Conservation (phyloP, 2,113 vertebrate genomes). For the Eublepharis macularius region DNA sequence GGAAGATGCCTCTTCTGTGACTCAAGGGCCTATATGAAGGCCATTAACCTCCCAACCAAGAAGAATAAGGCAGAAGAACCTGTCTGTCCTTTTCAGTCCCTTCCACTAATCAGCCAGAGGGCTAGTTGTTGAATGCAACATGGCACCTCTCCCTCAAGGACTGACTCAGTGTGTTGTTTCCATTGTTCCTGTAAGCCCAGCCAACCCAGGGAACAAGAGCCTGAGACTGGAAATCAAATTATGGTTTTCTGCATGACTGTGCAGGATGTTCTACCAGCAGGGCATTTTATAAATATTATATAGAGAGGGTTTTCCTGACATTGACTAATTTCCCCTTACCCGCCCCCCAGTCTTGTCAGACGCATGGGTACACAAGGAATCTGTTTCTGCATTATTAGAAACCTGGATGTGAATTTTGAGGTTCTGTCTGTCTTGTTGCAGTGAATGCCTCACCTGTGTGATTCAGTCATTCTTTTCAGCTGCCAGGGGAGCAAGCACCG, state of each 20-base stretch:
- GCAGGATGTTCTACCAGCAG: constrained; percentile 34
- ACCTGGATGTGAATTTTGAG: constrained; percentile 19
- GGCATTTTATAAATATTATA: constrained; percentile 50
- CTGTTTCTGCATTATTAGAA: neutral
- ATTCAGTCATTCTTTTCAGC: constrained; percentile 50
- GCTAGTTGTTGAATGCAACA: constrained; percentile 56
- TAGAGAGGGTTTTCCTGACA: neutral
- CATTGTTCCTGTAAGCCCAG: constrained; percentile 23
- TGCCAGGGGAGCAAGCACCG: constrained; percentile 42
- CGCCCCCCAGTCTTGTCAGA: neutral
- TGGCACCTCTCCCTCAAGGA: constrained; percentile 42
- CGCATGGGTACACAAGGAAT: neutral
- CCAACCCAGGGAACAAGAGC: constrained; percentile 39
- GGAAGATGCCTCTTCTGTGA: constrained; percentile 42
- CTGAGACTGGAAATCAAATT: constrained; percentile 49
- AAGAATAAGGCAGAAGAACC: constrained; percentile 57
- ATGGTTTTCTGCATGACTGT: constrained; percentile 46
- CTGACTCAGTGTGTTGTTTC: neutral
- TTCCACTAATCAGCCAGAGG: constrained; percentile 66
- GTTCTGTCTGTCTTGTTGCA: constrained; percentile 24
- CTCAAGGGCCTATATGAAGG: constrained; percentile 43
- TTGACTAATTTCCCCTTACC: neutral
- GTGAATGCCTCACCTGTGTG: constrained; percentile 40
- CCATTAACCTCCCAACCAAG: constrained; percentile 62
- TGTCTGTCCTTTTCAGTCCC: constrained; percentile 65